Evolutionary conservation across 1,140 invertebrate species (phyloP), one percentile per base, ranked within the genome.

Genomic region (Philotrypesis tridentata): DNA sequence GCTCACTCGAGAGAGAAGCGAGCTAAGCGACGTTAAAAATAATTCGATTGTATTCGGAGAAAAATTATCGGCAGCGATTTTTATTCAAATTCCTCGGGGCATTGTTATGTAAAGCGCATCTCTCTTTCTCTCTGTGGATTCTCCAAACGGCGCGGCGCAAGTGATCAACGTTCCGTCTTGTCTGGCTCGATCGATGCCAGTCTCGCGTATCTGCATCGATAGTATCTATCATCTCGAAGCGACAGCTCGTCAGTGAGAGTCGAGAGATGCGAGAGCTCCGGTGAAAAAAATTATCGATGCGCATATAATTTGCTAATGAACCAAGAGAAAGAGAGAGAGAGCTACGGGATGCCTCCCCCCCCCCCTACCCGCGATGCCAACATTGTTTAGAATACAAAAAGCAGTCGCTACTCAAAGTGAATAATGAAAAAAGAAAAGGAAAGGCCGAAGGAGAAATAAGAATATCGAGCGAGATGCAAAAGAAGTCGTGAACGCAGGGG

Each of bases 331-430:
- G 29, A 25, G n/a, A 33, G n/a, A n/a, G n/a, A n/a, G 25, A 29
- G 25, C 29, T n/a, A n/a, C 14, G 29, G 61, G 25, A 23, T 8
- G 7, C 70, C n/a, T 29, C 37, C n/a, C n/a, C n/a, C n/a, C n/a
- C n/a, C n/a, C n/a, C n/a, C n/a, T n/a, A n/a, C n/a, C n/a, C n/a
- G n/a, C n/a, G n/a, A 37, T 37, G 33, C 33, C 9, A 37, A 9
- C 71, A 73, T 73, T 73, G 71, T 73, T 73, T 73, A 65, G 74
- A 37, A 11, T 60, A 55, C 23, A 74, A 74, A 74, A 37, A 70
- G 68, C 31, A 70, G 11, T 70, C n/a, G 27, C 21, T 60, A 55
- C 33, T 74, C 29, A 11, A 67, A 23, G 12, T 67, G 29, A 29
- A 67, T 67, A 67, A 67, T 27, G 63, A 31, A 67, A 27, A 29